These are phyloP conservation scores for Chaetogeoica ovagalla DNA, from an alignment of 2,888 invertebrate genomes.

Conservation along the genomic window DNA sequence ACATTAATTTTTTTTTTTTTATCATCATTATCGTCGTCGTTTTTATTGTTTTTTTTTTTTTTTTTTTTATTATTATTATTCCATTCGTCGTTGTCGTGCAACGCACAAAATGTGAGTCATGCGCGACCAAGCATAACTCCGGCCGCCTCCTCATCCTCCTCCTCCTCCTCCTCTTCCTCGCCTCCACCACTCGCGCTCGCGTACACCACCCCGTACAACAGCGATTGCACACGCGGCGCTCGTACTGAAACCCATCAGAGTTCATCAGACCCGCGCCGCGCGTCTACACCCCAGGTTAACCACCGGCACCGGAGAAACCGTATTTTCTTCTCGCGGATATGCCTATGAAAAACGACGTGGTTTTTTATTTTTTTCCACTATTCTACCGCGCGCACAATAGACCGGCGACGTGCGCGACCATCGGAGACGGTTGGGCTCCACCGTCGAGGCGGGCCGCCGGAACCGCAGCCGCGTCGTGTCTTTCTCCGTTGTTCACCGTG, in stretches of 20 bases:
- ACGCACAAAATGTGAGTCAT: slow-evolving; percentile 54
- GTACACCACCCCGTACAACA: background rate
- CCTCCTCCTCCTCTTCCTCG: no score
- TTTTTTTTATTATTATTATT: slow-evolving; percentile 19
- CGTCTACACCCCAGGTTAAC: background rate
- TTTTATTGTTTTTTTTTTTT: slow-evolving; percentile 10
- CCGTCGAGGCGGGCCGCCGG: background rate
- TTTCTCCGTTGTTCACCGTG: background rate
- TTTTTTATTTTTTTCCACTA: no score
- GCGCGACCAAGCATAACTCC: slow-evolving; percentile 55
- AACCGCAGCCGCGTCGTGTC: background rate
- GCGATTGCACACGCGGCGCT: no score
- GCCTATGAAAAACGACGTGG: no score
- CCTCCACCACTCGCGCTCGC: no score
- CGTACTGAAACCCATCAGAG: slow-evolving; percentile 20
- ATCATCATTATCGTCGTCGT: slow-evolving; percentile 20
- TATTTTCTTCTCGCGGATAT: slow-evolving; percentile 9
- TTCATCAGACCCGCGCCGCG: slow-evolving; percentile 49
- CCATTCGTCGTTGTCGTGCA: slow-evolving; percentile 37
- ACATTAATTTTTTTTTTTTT: background rate
- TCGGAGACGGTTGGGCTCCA: slow-evolving; percentile 32
- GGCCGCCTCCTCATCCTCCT: slow-evolving; percentile 20
- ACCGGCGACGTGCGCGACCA: background rate
- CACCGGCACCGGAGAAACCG: background rate
- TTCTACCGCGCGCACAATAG: background rate